These are phyloP conservation scores for Streptopelia turtur DNA, from an alignment of 2,797 vertebrate genomes.

Conservation along the genomic window DNA sequence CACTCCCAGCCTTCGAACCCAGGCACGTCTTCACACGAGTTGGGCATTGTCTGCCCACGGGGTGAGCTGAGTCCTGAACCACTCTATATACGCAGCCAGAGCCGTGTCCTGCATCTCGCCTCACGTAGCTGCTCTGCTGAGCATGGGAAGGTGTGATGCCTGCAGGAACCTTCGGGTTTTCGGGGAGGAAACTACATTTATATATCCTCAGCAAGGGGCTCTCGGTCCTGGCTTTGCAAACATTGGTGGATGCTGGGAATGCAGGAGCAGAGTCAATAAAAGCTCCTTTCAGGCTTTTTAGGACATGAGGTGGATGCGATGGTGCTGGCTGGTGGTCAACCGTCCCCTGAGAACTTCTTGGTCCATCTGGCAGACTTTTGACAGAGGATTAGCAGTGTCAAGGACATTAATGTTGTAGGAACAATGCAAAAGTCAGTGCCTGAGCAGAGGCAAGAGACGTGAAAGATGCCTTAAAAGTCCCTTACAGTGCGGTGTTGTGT, in stretches of 20 bases:
- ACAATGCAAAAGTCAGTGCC: background rate
- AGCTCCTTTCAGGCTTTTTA: background rate
- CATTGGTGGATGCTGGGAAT: background rate
- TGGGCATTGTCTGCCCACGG: constrained; percentile 19
- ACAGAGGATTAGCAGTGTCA: background rate
- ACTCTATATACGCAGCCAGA: background rate
- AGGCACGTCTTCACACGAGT: background rate
- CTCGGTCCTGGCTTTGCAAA: background rate
- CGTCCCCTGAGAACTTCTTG: background rate
- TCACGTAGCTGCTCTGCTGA: background rate
- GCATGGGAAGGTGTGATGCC: rapidly evolving
- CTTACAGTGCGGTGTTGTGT: background rate
- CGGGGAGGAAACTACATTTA: background rate
- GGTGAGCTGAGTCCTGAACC: background rate
- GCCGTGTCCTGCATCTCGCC: rapidly evolving
- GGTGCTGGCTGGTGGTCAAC: background rate
- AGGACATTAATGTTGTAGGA: background rate
- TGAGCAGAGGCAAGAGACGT: background rate
- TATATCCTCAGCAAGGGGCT: rapidly evolving
- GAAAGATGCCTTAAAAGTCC: background rate
- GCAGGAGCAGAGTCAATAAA: background rate
- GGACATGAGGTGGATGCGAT: background rate
- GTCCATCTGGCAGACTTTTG: background rate
- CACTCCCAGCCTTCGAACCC: background rate
- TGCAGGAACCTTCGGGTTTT: background rate